Conservation (phyloP, 2,113 vertebrate genomes). For the Phylloscopus trochilus region DNA sequence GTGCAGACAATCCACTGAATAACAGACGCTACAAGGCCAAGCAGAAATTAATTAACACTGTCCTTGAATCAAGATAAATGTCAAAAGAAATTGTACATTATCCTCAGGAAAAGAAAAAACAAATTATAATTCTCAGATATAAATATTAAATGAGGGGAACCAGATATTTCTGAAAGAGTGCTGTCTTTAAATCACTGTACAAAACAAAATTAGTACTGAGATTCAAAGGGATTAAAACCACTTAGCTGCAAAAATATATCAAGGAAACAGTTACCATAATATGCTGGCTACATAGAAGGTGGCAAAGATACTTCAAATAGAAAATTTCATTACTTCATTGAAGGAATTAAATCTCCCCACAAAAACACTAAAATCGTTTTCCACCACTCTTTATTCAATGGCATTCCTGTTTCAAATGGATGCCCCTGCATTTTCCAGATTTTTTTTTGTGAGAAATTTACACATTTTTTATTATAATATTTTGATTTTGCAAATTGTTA, state of each 20-base stretch:
- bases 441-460: not conserved
- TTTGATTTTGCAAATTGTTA: not conserved
- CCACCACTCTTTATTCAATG: not conserved
- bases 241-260: not conserved
- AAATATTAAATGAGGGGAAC: constrained; percentile 3
- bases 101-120: not conserved
- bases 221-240: not conserved
- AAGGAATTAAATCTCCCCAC: not conserved
- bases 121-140: not conserved
- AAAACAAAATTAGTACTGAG: not conserved
- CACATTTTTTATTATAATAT: not conserved
- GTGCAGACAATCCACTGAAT: not conserved
- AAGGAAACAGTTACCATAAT: not conserved
- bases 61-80: constrained; percentile 1
- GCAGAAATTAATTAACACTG: not conserved
- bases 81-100: not conserved
- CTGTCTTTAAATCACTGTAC: not conserved
- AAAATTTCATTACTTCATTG: not conserved
- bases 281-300: not conserved
- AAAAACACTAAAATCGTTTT: not conserved
- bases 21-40: not conserved
- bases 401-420: not conserved
- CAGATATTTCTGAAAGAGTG: not conserved
- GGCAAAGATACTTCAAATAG: not conserved
- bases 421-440: not conserved